Evolutionary conservation across 2,797 vertebrate genomes (phyloP), one percentile per base, ranked within the genome.

Genomic region (Yasuhikotakia modesta): DNA sequence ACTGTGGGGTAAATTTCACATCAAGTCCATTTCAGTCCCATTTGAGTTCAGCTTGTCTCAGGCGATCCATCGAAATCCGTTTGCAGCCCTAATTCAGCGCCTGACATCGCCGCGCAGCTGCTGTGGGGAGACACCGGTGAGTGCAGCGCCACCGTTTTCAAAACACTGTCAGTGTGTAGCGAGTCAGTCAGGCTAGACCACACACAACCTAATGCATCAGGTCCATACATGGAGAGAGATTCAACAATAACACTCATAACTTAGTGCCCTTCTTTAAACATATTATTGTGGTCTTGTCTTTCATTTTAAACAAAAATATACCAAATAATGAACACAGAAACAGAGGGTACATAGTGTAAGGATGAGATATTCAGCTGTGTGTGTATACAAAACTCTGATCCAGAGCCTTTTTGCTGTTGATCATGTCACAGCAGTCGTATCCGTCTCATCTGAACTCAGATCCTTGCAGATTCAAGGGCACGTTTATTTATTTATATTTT

Each of bases 71-170:
- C 48, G 73, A 76, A 76, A 77, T 77, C 27, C n/a, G 45, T 60
- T n/a, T n/a, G n/a, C n/a, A n/a, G n/a, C n/a, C 72, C 73, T 79
- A 77, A 78, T 76, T 85, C 76, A 80, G 75, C 43, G 57, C 64
- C 83, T 70, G 64, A 70, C 64, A 45, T 45, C 58, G 52, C 52
- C 32, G 35, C 60, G 57, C 39, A 35, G 21, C 57, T 55, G 71
- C 65, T 50, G 64, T 53, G 70, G 17, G 30, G 30, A 69, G 74
- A 61, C 78, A 73, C 45, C 19, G 13, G 17, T 73, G 50, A 67
- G n/a, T 19, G 22, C 74, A 80, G 78, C 8, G 13, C 45, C 58
- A 57, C 52, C 52, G 22, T 65, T 43, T 66, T 35, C 30, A 73
- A 79, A 72, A 46, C 35, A 58, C 66, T 57, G 64, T n/a, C n/a